Evolutionary conservation across 2,797 vertebrate species (phyloP), one percentile per base, ranked within the genome.

Genomic region (Cynopterus sphinx): DNA sequence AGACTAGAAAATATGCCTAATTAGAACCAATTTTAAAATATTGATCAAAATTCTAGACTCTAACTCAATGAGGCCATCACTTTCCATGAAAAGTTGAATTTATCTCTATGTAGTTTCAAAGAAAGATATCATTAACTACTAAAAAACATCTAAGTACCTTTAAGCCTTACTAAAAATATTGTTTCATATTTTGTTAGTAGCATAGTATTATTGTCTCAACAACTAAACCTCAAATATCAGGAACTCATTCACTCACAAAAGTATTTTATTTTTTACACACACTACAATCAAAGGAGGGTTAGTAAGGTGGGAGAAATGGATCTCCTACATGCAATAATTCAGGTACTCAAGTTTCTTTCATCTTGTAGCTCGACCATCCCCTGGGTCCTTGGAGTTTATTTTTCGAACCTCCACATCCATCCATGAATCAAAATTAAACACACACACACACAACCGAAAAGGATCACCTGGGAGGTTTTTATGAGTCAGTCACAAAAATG

Each of bases 1-100:
- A 90, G 77, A 92, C 61, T 75, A 49, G 26, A 93, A 85, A 92
- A 84, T 46, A 43, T 24, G 46, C 39, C 79, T 33, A 78, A 12
- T 74, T 87, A 57, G 33, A 87, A 81, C 75, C 46, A 10, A 59
- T 81, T 93, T 87, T 61, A 91, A 87, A 95, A n/a, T 85, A 59
- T 13, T 24, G 73, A 16, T 26, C 67, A 28, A 93, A 17, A 57
- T 88, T 91, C 24, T 63, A 85, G 91, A 94, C 39, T 33, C 41
- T 43, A 6, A 67, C 21, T 94, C 59, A 39, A 31, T 89, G 21
- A 26, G 36, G 24, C 36, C 49, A 84, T 75, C 39, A 10, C 24
- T 70, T 10, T 65, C 33, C 65, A 73, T 77, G 70, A 81, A 95
- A 16, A 31, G 46, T 19, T 71, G 24, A 71, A 55, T 81, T 75